phyloP scores from a whole-genome alignment of 35 echinoderm and acorn worm genomes.

The Nesometra sesokonis region DNA sequence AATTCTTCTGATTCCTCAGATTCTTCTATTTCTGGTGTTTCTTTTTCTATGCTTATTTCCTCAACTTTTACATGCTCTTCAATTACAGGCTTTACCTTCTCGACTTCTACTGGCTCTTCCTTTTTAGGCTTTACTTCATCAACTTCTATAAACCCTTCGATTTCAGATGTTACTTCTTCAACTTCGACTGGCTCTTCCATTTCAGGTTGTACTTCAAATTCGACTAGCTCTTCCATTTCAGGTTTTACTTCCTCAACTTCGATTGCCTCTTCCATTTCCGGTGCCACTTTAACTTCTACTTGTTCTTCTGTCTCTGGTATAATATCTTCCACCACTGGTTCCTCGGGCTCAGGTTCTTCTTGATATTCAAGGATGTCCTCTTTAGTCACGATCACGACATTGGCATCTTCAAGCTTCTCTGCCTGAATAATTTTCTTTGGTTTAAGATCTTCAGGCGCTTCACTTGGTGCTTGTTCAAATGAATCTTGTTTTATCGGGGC shows the following conservation, averaged over 20 bases:
- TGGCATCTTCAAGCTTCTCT: constrained; percentile 25
- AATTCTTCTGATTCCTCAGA: neutral
- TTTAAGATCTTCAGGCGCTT: neutral
- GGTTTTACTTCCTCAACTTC: constrained; percentile 2
- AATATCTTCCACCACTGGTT: neutral
- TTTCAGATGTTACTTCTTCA: neutral
- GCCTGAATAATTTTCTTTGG: neutral
- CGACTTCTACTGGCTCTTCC: constrained; percentile 22
- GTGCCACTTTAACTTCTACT: neutral
- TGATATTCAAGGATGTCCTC: constrained; percentile 3
- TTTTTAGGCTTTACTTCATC: neutral
- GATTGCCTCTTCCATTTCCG: neutral
- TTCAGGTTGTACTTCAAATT: neutral
- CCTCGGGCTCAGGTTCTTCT: neutral
- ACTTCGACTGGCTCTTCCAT: neutral
- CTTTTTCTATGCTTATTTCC: neutral
- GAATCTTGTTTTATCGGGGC: neutral
- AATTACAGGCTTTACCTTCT: neutral
- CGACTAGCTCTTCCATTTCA: constrained; percentile 1
- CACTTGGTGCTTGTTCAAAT: neutral
- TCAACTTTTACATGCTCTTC: too few relatives aligned
- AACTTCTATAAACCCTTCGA: neutral
- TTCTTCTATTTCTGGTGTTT: neutral
- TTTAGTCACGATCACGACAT: constrained; percentile 2
- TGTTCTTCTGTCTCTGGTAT: neutral